phyloP scores from a whole-genome alignment of 2,888 invertebrate genomes.

The Cantharis lateralis region DNA sequence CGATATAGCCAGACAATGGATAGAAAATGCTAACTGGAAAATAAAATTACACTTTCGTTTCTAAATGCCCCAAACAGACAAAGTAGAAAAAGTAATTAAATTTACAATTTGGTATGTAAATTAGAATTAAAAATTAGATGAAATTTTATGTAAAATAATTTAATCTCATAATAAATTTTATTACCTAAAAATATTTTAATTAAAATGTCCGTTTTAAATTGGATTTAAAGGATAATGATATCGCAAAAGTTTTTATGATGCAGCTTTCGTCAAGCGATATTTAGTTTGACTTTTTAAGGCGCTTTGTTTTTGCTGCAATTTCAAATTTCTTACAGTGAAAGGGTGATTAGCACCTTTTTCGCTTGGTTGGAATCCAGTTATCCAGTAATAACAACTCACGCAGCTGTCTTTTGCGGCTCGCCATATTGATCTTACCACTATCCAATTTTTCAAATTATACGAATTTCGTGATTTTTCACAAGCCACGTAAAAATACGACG shows the following conservation, averaged over 20 bases:
- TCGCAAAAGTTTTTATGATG: constrained; percentile 1
- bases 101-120: background rate
- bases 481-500: background rate
- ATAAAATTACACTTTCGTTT: background rate
- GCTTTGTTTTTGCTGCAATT: constrained; percentile 14
- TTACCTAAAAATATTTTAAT: background rate
- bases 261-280: constrained; percentile 7
- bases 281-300: constrained; percentile 11
- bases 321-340: constrained; percentile 16
- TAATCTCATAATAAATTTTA: background rate
- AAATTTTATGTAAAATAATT: background rate
- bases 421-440: constrained; percentile 19
- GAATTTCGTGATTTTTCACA: constrained; percentile 9
- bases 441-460: constrained; percentile 3
- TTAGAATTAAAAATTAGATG: background rate
- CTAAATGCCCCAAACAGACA: background rate
- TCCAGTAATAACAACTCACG: constrained; percentile 23
- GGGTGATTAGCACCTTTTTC: constrained; percentile 28
- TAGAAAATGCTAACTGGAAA: background rate
- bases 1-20: background rate
- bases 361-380: constrained; percentile 25
- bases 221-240: background rate
- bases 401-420: constrained; percentile 23
- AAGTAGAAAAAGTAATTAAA: background rate
- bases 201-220: background rate